These are phyloP conservation scores for Camptogramma bilineatum DNA, from an alignment of 2,888 invertebrate genomes.

Conservation along the genomic window DNA sequence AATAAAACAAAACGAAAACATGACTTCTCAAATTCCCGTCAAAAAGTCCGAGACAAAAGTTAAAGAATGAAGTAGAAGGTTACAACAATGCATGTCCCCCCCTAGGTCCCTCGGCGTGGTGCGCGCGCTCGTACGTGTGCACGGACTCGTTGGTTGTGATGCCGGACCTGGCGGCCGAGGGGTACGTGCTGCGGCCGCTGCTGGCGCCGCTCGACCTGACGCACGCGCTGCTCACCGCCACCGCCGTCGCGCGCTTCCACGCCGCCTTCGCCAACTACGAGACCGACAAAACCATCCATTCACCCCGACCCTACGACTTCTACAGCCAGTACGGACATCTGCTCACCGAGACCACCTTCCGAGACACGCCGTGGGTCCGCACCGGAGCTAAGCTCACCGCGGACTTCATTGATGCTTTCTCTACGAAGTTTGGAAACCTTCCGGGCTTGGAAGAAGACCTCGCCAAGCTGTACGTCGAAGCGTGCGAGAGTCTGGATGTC, in stretches of 20 bases:
- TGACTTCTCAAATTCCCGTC: too few species aligned
- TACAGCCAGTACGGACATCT: slow-evolving; percentile 54
- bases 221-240: slow-evolving; percentile 54
- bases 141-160: slow-evolving; percentile 66
- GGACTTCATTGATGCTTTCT: slow-evolving; percentile 61
- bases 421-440: slow-evolving; percentile 51
- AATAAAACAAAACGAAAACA: too few species aligned
- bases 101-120: slow-evolving; percentile 63
- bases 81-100: slow-evolving; percentile 7
- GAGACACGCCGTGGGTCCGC: slow-evolving; percentile 61
- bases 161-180: slow-evolving; percentile 66
- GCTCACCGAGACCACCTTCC: slow-evolving; percentile 58
- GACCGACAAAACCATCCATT: slow-evolving; percentile 48
- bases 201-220: slow-evolving; percentile 56
- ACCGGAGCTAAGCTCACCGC: slow-evolving; percentile 63
- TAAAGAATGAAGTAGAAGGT: too few species aligned
- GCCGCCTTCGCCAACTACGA: slow-evolving; percentile 67
- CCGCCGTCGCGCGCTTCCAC: slow-evolving; percentile 69
- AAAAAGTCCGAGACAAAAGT: too few species aligned
- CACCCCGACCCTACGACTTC: slow-evolving; percentile 49
- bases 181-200: slow-evolving; percentile 55
- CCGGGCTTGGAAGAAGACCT: slow-evolving; percentile 55
- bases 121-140: slow-evolving; percentile 59
- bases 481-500: slow-evolving; percentile 58
- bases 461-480: slow-evolving; percentile 51